Base-by-base conservation (phyloP, 2,113 vertebrate genomes). In the Naja naja region DNA sequence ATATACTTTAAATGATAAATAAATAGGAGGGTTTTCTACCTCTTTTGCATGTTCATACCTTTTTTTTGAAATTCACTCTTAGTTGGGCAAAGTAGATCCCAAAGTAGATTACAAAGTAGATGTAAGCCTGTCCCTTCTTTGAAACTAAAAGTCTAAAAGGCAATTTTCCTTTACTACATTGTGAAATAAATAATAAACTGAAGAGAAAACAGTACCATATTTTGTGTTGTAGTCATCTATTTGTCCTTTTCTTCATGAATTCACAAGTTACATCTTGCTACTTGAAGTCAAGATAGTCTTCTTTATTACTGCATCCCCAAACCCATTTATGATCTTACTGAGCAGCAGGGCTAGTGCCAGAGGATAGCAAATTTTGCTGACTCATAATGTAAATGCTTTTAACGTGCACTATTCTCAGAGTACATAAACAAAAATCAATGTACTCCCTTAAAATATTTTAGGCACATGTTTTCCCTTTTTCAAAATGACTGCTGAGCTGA, bases 231-330 rank as follows among this genome's bases (percentile, higher is more conserved):
- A 60, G 43, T 3, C 3, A 39, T 47, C 88, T 93, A 69, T 93
- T 56, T 91, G 10, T 25, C 43, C 92, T 49, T 47, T 92, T 87
- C 9, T 93, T 88, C 89, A 43, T 94, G 27, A 90, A 89, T 92
- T 47, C 86, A 90, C 18, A 92, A 27, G 90, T 52, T 86, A 45
- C 60, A 94, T 45, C 74, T 27, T 74, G 5, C 16, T 34, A 74
- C 39, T 87, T 16, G 4, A 92, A 9, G 30, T 39, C 89, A 69
- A 1, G 52, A 27, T 39, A 86, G 58, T 52, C 43, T 90, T 3
- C 87, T 22, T 91, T 87, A 94, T 47, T 0, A 60, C 10, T 1
- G 0, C 56, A 60, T 20, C 3, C 30, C 45, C 87, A n/a, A 81
- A 93, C 4, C 1, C 74, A 8, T 93, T 45, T 91, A 87, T 43